Percentiles rank a stretch among this genome's conserved stretches.
phyloP scores from a whole-genome alignment of 2,888 invertebrate species.

The Agrochola lota region DNA sequence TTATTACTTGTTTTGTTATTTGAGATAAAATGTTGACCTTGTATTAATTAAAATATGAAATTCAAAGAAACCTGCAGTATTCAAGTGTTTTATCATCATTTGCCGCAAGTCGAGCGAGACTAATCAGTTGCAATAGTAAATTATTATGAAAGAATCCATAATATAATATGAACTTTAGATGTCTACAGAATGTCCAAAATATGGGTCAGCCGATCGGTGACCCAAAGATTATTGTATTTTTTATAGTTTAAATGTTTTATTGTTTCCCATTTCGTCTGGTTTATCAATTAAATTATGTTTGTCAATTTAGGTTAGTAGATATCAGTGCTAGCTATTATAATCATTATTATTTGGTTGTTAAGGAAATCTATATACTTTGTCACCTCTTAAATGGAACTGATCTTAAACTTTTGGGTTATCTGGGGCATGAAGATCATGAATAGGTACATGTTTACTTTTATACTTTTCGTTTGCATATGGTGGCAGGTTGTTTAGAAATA shows the following conservation, averaged over 20 bases:
- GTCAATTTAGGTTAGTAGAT: slow-evolving; percentile 83
- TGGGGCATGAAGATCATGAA: slow-evolving; percentile 1
- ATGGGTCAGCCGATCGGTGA: slow-evolving; percentile 82
- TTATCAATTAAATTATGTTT: slow-evolving; percentile 81
- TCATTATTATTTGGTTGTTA: slow-evolving; percentile 67
- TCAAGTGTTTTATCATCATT: slow-evolving; percentile 1
- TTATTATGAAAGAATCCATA: slow-evolving; percentile 57
- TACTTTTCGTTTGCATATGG: neutral
- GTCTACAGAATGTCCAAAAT: slow-evolving; percentile 69
- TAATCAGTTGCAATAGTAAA: slow-evolving; percentile 41
- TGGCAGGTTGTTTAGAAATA: neutral
- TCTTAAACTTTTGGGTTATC: slow-evolving; percentile 17
- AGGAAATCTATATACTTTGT: slow-evolving; percentile 59
- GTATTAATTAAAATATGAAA: slow-evolving; percentile 4
- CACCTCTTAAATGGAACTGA: slow-evolving; percentile 35
- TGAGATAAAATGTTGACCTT: neutral
- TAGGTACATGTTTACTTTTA: slow-evolving; percentile 12
- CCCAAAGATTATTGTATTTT: slow-evolving; percentile 82
- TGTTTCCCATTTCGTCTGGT: slow-evolving; percentile 81
- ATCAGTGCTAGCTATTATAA: slow-evolving; percentile 71
- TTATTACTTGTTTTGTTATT: neutral
- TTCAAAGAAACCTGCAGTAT: neutral
- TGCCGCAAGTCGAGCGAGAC: slow-evolving; percentile 8
- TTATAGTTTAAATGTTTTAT: slow-evolving; percentile 79
- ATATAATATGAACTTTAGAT: slow-evolving; percentile 55